Evolutionary conservation across 2,888 invertebrate genomes (phyloP).

Genomic region (Torymus aiolomorphi): DNA sequence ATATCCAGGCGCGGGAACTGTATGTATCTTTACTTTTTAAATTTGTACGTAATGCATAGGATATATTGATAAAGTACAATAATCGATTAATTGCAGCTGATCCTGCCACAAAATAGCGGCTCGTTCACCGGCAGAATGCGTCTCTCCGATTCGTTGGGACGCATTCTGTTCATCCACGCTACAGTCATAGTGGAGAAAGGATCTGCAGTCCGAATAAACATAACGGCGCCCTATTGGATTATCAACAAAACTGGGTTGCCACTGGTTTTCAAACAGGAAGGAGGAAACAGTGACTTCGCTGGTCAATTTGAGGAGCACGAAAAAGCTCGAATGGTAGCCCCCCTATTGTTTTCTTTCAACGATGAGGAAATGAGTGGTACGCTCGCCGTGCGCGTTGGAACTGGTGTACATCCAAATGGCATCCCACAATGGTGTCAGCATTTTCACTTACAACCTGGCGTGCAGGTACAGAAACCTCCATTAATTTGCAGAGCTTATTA

Average conservation of each 20-base stretch:
- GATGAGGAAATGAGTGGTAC: conserved; percentile 91
- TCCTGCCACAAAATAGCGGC: conserved; percentile 71
- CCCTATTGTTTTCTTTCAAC: conserved; percentile 94
- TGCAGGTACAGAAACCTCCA: conserved; percentile 78
- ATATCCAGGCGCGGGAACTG: conserved; percentile 84
- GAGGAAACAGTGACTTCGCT: conserved; percentile 84
- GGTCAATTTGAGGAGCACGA: conserved; percentile 98
- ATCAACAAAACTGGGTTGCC: conserved; percentile 97
- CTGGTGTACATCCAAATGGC: conserved; percentile 78
- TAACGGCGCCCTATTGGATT: conserved; percentile 95
- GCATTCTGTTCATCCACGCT: conserved; percentile 86
- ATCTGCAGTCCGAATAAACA: conserved; percentile 81
- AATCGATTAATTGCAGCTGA: conserved; percentile 60
- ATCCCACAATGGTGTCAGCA: conserved; percentile 88
- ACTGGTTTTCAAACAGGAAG: conserved; percentile 95
- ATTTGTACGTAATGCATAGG: too few species aligned
- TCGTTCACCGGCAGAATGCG: conserved; percentile 83
- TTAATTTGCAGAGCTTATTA: not conserved
- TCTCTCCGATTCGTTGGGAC: conserved; percentile 84
- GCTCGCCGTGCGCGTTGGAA: conserved; percentile 87
- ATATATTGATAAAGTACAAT: too few species aligned
- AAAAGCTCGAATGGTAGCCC: conserved; percentile 92
- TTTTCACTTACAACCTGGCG: conserved; percentile 89
- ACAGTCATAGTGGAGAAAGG: conserved; percentile 80
- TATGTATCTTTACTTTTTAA: conserved; percentile 67